phyloP scores from a whole-genome alignment of 2,797 vertebrate species.

The Lutjanus campechanus region DNA sequence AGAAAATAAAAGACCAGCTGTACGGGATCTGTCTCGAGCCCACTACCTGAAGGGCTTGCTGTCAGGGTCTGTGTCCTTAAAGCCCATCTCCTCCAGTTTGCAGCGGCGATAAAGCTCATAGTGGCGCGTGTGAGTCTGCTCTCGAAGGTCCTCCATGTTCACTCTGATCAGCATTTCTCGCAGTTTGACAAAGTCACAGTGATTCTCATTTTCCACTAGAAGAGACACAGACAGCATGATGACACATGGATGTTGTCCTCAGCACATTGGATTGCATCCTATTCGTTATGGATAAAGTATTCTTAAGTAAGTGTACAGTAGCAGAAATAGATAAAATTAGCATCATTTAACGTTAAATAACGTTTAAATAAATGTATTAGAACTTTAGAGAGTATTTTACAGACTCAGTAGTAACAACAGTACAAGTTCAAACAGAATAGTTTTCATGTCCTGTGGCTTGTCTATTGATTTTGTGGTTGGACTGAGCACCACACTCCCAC shows the following conservation, averaged over 20 bases:
- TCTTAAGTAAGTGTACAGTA: neutral
- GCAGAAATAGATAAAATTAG: neutral
- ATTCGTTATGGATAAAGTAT: neutral
- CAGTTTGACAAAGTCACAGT: conserved; percentile 98
- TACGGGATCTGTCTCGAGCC: neutral
- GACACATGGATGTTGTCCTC: conserved; percentile 15
- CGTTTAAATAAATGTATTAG: neutral
- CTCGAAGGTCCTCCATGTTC: conserved; percentile 99
- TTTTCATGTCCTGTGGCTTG: conserved; percentile 31
- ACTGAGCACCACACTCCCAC: conserved; percentile 23
- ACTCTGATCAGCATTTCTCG: conserved; percentile 98
- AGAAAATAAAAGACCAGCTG: neutral
- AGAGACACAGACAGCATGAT: conserved; percentile 37
- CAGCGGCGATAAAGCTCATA: conserved; percentile 98
- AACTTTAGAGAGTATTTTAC: neutral
- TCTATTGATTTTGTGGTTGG: conserved; percentile 43
- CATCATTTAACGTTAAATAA: neutral
- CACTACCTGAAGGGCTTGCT: conserved; percentile 97
- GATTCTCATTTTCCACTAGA: conserved; percentile 97
- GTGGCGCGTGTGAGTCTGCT: conserved; percentile 97
- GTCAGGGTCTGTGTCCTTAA: conserved; percentile 98
- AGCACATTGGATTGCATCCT: neutral
- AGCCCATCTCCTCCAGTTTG: conserved; percentile 99
- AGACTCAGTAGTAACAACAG: neutral
- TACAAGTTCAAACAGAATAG: neutral